Evolutionary conservation across 2,888 invertebrate species (phyloP), one percentile per base, ranked within the genome.

Genomic region (Synanthedon vespiformis): DNA sequence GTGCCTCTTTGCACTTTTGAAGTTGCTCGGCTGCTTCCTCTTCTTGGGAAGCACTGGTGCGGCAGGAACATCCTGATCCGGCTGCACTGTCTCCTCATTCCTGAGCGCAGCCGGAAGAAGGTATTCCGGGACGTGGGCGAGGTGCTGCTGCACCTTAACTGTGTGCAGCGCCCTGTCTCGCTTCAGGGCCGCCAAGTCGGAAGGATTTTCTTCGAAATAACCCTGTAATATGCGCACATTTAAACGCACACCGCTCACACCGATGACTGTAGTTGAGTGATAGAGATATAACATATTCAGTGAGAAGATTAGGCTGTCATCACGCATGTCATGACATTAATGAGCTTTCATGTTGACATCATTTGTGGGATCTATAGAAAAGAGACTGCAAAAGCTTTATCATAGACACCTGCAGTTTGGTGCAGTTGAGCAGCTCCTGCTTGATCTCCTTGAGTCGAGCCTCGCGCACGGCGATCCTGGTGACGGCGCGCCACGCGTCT

Each of bases 371-470:
- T 27, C 18, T 16, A 16, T 16, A 16, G 16, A 16, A 1, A 16
- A 16, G 16, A 16, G 2, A 16, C 16, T 16, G 16, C 2, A 16
- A 16, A 16, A 16, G 16, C 16, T 16, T 1, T 16, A 16, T 16
- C 16, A 16, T 16, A 16, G 51, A 55, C 8, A 92, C 92, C 88
- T 96, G 97, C 18, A 98, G 80, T 76, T 96, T 97, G 72, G 95
- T 91, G 57, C 96, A 97, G 75, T 95, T 96, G 57, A 98, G 89
- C 54, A 99, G 92, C 86, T 99, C 99, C 55, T 91, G 91, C 76
- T 95, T 95, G 63, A 99, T 99, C 89, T 99, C 99, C 72, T 95
- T 96, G 51, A 99, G 88, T 18, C 99, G 89, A 0, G 98, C 98
- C 78, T 99, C 98, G 50, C 96, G 89, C 2, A 99, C 94, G 0